phyloP scores from a whole-genome alignment of 2,113 vertebrate species.

The Caranx ignobilis region DNA sequence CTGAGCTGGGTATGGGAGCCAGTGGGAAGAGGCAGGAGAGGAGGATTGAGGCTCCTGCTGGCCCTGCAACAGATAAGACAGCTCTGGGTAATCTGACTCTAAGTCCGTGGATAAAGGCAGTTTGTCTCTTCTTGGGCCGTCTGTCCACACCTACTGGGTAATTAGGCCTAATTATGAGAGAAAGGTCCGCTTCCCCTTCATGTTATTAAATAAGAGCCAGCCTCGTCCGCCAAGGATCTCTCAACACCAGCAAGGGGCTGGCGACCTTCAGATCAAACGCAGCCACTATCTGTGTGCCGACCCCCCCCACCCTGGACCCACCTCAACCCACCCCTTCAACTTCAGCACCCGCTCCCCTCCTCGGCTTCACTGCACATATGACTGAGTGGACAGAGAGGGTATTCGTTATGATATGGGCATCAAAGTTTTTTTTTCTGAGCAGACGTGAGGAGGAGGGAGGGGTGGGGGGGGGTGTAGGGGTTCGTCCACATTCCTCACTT shows the following conservation, averaged over 20 bases:
- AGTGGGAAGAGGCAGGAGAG: slow-evolving; percentile 89
- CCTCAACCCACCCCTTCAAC: slow-evolving; percentile 44
- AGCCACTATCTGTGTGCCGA: slow-evolving; percentile 89
- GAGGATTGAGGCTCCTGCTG: slow-evolving; percentile 92
- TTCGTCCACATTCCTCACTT: slow-evolving; percentile 88
- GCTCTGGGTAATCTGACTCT: slow-evolving; percentile 98
- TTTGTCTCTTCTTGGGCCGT: slow-evolving; percentile 98
- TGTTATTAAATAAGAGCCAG: slow-evolving; percentile 99
- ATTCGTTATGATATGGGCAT: slow-evolving; percentile 90
- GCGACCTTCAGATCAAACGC: slow-evolving; percentile 99
- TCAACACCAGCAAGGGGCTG: slow-evolving; percentile 91
- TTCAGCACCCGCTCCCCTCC: slow-evolving; percentile 43
- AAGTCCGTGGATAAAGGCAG: slow-evolving; percentile 99
- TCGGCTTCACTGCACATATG: slow-evolving; percentile 63
- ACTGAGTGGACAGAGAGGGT: slow-evolving; percentile 72
- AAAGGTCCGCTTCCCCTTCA: slow-evolving; percentile 98
- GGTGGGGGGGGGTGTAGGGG: slow-evolving; percentile 68
- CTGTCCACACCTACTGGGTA: slow-evolving; percentile 99
- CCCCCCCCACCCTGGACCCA: slow-evolving; percentile 76
- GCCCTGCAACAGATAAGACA: slow-evolving; percentile 96
- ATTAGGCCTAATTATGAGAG: slow-evolving; percentile 99
- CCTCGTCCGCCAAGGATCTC: slow-evolving; percentile 94
- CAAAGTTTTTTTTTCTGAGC: slow-evolving; percentile 87
- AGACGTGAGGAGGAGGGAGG: neutral
- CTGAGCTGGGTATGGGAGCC: slow-evolving; percentile 85